Base-by-base conservation (phyloP, 2,797 vertebrate species). In the Sandelia bainsii region DNA sequence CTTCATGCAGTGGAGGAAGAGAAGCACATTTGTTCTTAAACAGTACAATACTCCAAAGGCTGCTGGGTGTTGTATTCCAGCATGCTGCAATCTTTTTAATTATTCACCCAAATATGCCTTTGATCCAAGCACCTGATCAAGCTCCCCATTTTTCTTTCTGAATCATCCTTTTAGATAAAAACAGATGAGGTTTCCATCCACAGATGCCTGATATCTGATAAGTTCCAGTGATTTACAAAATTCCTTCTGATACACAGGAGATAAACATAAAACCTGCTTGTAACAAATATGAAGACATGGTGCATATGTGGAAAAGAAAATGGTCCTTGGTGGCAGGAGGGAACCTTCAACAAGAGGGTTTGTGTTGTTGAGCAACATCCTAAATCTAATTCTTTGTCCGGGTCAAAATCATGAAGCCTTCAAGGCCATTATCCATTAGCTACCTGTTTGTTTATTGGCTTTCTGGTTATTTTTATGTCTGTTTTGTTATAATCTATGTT, bases 91-190 rank as follows among this genome's bases (percentile, higher is more conserved):
- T 73, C 50, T 67, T 81, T 81, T 81, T 75, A 84, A 84, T 87
- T 86, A 85, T 87, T 87, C 53, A 86, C 46, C 50, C 39, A 73
- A 77, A 77, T 63, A 62, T 56, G 57, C 61, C 67, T 77, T 79
- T 89, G 83, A 87, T 84, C 63, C 23, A 4, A 65, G 60, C 57
- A 85, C 80, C 77, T 86, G 75, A 78, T 65, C 52, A 67, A 32
- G 68, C 74, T 73, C 45, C 46, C 13, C 27, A 60, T 63, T 78
- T 64, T 78, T 75, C 60, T 69, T 62, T 72, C 40, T 37, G 67
- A 54, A 82, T 67, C 1, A 8, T 59, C n/a, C 9, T 46, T 75
- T 69, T 72, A 46, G 70, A 59, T 45, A 42, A 27, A 64, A 67
- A 32, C 7, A 64, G 58, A 32, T 23, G 29, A 58, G 20, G 37